Percentiles rank a stretch among this genome's conserved stretches.
phyloP scores from a whole-genome alignment of 2,888 invertebrate genomes.

The Thereva unica region DNA sequence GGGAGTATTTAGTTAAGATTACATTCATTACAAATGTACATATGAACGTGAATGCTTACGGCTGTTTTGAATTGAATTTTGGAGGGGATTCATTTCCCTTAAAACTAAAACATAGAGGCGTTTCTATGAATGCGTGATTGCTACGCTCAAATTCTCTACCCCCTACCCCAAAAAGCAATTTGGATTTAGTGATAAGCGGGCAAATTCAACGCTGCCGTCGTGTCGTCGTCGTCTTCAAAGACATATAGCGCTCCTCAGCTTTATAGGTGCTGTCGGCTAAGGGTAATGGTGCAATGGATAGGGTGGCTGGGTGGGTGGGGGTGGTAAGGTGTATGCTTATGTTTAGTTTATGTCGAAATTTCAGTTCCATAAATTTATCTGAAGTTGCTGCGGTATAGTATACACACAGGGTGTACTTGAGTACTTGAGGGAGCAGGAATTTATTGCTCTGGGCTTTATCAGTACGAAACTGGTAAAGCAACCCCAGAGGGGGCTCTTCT shows the following conservation, averaged over 20 bases:
- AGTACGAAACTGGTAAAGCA: neutral
- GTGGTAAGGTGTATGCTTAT: slow-evolving; percentile 16
- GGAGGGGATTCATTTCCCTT: slow-evolving; percentile 1
- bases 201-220: neutral
- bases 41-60: slow-evolving; percentile 7
- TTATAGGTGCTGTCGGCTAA: neutral
- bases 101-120: no score
- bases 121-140: slow-evolving; percentile 12
- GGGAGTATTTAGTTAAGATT: slow-evolving; percentile 26
- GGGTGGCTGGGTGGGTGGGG: no score
- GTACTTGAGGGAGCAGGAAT: slow-evolving; percentile 33
- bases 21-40: slow-evolving; percentile 26
- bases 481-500: slow-evolving; percentile 15
- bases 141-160: slow-evolving; percentile 7
- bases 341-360: slow-evolving; percentile 36
- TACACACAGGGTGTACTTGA: slow-evolving; percentile 22
- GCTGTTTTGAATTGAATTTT: slow-evolving; percentile 14
- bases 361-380: slow-evolving; percentile 32
- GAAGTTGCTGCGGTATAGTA: neutral
- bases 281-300: no score
- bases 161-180: neutral
- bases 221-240: no score
- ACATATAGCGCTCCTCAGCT: neutral
- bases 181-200: slow-evolving; percentile 18
- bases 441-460: slow-evolving; percentile 34